Evolutionary conservation across 1,140 invertebrate genomes (phyloP).

Genomic region (Drosophila auraria): DNA sequence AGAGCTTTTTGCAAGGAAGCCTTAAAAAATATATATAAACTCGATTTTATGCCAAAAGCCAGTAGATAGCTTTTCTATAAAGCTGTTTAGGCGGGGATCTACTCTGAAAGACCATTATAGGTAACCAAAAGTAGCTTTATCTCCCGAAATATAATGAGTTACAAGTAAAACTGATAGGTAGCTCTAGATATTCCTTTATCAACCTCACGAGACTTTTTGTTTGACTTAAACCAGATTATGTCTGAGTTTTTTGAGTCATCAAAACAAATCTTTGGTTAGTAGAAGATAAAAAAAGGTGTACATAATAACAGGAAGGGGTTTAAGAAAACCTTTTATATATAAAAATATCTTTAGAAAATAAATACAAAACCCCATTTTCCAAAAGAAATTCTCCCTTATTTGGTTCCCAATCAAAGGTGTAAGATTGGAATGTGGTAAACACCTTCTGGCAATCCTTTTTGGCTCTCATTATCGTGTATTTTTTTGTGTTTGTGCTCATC

Average conservation of each 20-base stretch:
- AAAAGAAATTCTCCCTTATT: neutral
- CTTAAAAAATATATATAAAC: too few relatives aligned
- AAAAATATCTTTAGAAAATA: neutral
- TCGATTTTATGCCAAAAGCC: too few relatives aligned
- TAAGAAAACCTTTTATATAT: neutral
- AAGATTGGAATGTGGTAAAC: conserved; percentile 47
- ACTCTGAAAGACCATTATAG: too few relatives aligned
- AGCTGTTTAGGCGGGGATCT: too few relatives aligned
- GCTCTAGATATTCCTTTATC: conserved; percentile 16
- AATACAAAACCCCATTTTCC: conserved; percentile 1
- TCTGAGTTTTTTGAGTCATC: conserved; percentile 37
- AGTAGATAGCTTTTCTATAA: too few relatives aligned
- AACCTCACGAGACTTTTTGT: conserved; percentile 26
- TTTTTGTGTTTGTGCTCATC: conserved; percentile 17
- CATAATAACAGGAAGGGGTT: conserved; percentile 14
- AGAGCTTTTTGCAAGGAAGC: too few relatives aligned
- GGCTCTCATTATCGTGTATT: conserved; percentile 14
- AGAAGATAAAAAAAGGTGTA: conserved; percentile 8
- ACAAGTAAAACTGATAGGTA: neutral
- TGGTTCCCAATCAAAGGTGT: neutral
- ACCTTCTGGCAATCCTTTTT: conserved; percentile 26
- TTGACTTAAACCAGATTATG: conserved; percentile 25
- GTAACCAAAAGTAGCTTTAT: neutral
- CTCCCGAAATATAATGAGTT: neutral
- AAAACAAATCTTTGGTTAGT: conserved; percentile 39